A percentile compares a stretch with the other conserved stretches of the same genome.
These are phyloP conservation scores for Xanthorhoe designata DNA, from an alignment of 2,888 invertebrate genomes.

Conservation along the genomic window DNA sequence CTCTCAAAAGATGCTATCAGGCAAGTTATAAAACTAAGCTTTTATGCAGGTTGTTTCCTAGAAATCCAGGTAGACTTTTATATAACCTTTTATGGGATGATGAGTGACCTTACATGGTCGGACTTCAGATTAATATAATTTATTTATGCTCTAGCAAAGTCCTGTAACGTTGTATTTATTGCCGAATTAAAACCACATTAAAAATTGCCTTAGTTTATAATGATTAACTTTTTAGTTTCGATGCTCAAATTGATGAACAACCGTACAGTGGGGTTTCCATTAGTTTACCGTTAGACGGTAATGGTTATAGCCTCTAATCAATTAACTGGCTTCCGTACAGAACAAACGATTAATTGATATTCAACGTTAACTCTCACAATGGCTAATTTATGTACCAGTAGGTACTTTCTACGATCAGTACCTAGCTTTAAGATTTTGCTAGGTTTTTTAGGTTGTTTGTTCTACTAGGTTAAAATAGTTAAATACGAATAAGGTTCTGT, in stretches of 20 bases:
- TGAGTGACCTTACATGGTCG: no score
- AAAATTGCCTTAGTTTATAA: not conserved
- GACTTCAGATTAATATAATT: no score
- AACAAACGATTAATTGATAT: constrained; percentile 32
- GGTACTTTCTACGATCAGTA: constrained; percentile 15
- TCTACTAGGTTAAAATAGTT: no score
- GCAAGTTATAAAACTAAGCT: not conserved
- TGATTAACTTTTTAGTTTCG: constrained; percentile 11
- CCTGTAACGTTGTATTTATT: no score
- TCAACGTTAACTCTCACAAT: constrained; percentile 19
- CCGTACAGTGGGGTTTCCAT: constrained; percentile 17
- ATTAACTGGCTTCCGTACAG: constrained; percentile 35
- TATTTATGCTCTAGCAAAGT: no score
- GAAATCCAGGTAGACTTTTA: constrained; percentile 23
- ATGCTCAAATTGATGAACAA: constrained; percentile 18
- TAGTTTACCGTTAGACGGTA: constrained; percentile 27
- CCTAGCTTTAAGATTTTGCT: not conserved
- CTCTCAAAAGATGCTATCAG: not conserved
- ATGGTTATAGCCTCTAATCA: constrained; percentile 30
- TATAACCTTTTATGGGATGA: no score
- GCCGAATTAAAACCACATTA: no score
- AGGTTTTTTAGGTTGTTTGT: not conserved
- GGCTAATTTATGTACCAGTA: constrained; percentile 14
- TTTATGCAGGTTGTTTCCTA: constrained; percentile 13
- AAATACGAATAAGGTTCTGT: no score